A percentile compares a stretch with the other conserved stretches of the same genome.
Evolutionary conservation across 2,797 vertebrate genomes (phyloP).

Genomic region (Tangara arthus): DNA sequence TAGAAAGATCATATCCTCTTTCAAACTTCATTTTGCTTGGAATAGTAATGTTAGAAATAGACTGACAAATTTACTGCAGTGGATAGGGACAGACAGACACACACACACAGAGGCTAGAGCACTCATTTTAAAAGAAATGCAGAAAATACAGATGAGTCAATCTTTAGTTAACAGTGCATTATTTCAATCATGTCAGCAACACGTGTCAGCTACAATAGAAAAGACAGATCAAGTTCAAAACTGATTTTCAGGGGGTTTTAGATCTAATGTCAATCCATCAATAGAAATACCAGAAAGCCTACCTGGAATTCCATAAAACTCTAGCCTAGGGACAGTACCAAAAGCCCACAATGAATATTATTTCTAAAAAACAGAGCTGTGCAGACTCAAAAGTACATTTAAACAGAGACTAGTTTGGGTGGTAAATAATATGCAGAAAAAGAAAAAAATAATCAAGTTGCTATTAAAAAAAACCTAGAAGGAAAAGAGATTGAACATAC

Average conservation of each 20-base stretch:
- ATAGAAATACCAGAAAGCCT: conserved; percentile 56
- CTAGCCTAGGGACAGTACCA: conserved; percentile 47
- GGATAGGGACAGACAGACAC: background rate
- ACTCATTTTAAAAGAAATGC: conserved; percentile 64
- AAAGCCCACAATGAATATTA: conserved; percentile 26
- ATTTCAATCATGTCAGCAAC: conserved; percentile 61
- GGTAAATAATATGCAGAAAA: conserved; percentile 27
- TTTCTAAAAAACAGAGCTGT: conserved; percentile 45
- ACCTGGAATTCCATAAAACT: conserved; percentile 60
- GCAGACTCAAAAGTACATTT: conserved; percentile 53
- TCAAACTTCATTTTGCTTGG: conserved; percentile 50
- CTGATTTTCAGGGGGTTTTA: conserved; percentile 14
- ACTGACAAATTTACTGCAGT: conserved; percentile 27
- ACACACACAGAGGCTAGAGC: background rate
- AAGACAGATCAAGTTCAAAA: conserved; percentile 59
- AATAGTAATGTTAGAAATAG: conserved; percentile 58
- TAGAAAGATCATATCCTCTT: conserved; percentile 52
- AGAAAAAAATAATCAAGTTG: background rate
- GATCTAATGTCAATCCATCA: conserved; percentile 46
- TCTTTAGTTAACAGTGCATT: conserved; percentile 44
- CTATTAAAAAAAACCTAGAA: conserved; percentile 19
- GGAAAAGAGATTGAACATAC: background rate
- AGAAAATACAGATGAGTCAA: conserved; percentile 62
- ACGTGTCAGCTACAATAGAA: conserved; percentile 65
- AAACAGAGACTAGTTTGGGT: conserved; percentile 36